Evolutionary conservation across 1,140 invertebrate genomes (phyloP).

Genomic region (Drosophila persimilis): DNA sequence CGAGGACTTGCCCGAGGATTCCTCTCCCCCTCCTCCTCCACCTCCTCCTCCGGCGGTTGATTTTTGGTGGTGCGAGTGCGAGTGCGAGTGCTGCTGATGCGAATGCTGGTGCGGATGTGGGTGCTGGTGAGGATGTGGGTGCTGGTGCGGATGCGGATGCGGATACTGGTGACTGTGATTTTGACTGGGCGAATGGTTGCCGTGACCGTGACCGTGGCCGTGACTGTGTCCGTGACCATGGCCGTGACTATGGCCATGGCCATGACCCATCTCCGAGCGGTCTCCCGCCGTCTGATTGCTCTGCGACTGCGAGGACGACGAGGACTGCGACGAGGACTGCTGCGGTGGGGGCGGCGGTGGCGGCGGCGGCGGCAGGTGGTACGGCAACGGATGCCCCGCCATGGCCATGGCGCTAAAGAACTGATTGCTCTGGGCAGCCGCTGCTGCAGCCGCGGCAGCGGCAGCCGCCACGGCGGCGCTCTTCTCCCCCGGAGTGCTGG

Average conservation of each 20-base stretch:
- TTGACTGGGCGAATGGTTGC: slow-evolving; percentile 13
- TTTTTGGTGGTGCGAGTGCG: slow-evolving; percentile 21
- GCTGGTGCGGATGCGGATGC: slow-evolving; percentile 15
- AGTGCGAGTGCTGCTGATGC: slow-evolving; percentile 17
- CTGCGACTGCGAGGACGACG: slow-evolving; percentile 22
- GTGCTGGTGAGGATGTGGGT: slow-evolving; percentile 12
- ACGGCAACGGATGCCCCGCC: slow-evolving; percentile 85
- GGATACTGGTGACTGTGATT: slow-evolving; percentile 20
- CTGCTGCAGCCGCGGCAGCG: slow-evolving; percentile 76
- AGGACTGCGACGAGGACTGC: slow-evolving; percentile 45
- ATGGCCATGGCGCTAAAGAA: slow-evolving; percentile 85
- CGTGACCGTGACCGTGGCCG: slow-evolving; percentile 17
- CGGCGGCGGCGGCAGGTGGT: slow-evolving; percentile 86
- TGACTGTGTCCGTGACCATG: slow-evolving; percentile 18
- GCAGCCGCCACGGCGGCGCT: slow-evolving; percentile 79
- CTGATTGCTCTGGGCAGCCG: slow-evolving; percentile 83
- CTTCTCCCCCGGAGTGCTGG: slow-evolving; percentile 77
- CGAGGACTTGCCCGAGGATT: slow-evolving; percentile 3
- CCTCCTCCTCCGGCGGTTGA: slow-evolving; percentile 21
- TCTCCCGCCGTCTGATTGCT: slow-evolving; percentile 1
- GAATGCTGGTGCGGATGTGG: slow-evolving; percentile 12
- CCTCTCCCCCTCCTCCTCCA: background rate
- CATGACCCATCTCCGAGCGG: slow-evolving; percentile 29
- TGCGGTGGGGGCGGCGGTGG: slow-evolving; percentile 83
- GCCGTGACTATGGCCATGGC: slow-evolving; percentile 11